Evolutionary conservation across 2,113 vertebrate genomes (phyloP).

Genomic region (Actinemys pallida): DNA sequence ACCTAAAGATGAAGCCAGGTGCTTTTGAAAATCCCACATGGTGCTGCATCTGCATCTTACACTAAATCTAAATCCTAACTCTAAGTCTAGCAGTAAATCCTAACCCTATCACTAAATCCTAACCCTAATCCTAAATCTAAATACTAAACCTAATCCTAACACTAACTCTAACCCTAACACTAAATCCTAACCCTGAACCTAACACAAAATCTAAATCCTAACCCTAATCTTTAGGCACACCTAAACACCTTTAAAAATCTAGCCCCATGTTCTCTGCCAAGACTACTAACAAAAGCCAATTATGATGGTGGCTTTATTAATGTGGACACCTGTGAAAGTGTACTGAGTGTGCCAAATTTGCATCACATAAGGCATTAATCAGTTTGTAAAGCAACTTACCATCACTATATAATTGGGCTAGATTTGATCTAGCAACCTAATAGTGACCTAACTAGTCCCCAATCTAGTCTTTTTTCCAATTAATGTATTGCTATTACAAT

Average conservation of each 20-base stretch:
- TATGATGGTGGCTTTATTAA: background rate
- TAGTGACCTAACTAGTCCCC: background rate
- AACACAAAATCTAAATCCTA: too few relatives aligned
- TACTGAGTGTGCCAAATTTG: background rate
- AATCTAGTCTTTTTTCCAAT: conserved; percentile 22
- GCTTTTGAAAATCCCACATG: background rate
- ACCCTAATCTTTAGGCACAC: background rate
- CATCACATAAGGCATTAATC: background rate
- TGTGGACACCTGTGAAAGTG: background rate
- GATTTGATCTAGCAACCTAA: background rate
- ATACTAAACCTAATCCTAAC: too few relatives aligned
- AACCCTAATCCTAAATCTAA: too few relatives aligned
- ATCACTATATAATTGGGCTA: background rate
- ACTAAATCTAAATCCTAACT: too few relatives aligned
- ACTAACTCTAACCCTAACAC: too few relatives aligned
- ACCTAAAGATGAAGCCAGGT: background rate
- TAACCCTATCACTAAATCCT: too few relatives aligned
- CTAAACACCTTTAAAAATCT: background rate
- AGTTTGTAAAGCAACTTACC: background rate
- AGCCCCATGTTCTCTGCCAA: background rate
- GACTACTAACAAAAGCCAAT: background rate
- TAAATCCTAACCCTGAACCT: too few relatives aligned
- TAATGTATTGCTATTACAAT: conserved; percentile 44
- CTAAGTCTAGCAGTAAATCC: too few relatives aligned
- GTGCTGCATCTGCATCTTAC: background rate